Conservation (phyloP, 1,140 invertebrate genomes). For the Gonioctena quinquepunctata region DNA sequence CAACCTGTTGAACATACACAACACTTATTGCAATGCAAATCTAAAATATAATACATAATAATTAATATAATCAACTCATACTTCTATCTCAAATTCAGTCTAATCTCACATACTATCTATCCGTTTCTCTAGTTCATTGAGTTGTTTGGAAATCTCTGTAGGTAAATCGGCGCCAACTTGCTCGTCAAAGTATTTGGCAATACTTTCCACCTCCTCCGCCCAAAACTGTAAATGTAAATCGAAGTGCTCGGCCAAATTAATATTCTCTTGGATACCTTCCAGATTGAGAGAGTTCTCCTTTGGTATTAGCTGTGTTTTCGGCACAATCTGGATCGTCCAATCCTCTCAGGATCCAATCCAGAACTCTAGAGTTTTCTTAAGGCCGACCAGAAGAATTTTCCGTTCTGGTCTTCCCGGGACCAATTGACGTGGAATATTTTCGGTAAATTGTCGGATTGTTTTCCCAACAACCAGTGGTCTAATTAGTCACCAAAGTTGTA, state of each 20-base stretch:
- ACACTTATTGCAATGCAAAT: no score
- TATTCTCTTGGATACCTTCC: slow-evolving; percentile 61
- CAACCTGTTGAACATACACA: no score
- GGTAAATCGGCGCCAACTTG: slow-evolving; percentile 92
- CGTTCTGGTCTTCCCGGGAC: slow-evolving; percentile 85
- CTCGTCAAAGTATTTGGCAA: slow-evolving; percentile 87
- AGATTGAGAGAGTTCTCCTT: slow-evolving; percentile 69
- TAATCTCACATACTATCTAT: slow-evolving; percentile 57
- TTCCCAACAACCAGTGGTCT: slow-evolving; percentile 90
- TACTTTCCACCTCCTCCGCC: slow-evolving; percentile 82
- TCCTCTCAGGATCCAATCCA: slow-evolving; percentile 91
- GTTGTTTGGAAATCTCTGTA: slow-evolving; percentile 71
- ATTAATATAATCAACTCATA: no score
- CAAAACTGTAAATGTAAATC: slow-evolving; percentile 90
- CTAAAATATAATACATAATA: no score
- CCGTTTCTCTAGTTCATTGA: slow-evolving; percentile 72
- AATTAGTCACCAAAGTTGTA: slow-evolving; percentile 99
- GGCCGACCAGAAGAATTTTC: slow-evolving; percentile 96
- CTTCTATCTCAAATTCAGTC: no score
- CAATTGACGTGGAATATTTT: slow-evolving; percentile 98
- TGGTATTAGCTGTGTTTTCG: slow-evolving; percentile 73
- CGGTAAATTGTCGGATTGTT: slow-evolving; percentile 71
- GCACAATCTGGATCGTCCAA: slow-evolving; percentile 76
- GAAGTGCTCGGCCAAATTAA: slow-evolving; percentile 84
- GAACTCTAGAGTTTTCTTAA: slow-evolving; percentile 94